Conservation (phyloP, 1,140 invertebrate species). For the Drepana arcuata region DNA sequence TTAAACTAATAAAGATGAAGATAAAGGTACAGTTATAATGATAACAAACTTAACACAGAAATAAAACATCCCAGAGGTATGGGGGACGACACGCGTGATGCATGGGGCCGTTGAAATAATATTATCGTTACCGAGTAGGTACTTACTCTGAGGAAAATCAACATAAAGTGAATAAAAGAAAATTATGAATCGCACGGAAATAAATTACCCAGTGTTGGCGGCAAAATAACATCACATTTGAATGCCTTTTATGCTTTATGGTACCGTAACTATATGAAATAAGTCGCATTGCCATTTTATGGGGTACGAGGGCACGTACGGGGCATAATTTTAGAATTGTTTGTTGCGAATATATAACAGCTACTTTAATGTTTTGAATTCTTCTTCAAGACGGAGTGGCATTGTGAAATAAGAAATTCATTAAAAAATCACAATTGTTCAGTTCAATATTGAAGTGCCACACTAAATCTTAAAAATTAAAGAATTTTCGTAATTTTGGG, state of each 20-base stretch:
- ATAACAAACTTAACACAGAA: slow-evolving; percentile 27
- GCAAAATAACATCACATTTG: slow-evolving; percentile 72
- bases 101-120: slow-evolving; percentile 69
- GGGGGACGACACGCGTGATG: slow-evolving; percentile 41
- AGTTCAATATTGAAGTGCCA: too few relatives aligned
- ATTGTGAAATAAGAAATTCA: too few relatives aligned
- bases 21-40: too few relatives aligned
- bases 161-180: slow-evolving; percentile 73
- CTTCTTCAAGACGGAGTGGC: too few relatives aligned
- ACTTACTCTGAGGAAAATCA: slow-evolving; percentile 68
- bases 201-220: slow-evolving; percentile 69
- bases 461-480: too few relatives aligned
- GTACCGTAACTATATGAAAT: slow-evolving; percentile 67
- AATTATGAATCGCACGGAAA: slow-evolving; percentile 70
- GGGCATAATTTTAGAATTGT: slow-evolving; percentile 57
- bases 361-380: too few relatives aligned
- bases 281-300: slow-evolving; percentile 60
- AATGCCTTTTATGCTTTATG: slow-evolving; percentile 72
- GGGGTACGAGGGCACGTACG: slow-evolving; percentile 61
- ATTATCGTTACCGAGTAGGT: slow-evolving; percentile 67
- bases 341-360: slow-evolving; percentile 24
- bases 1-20: too few relatives aligned
- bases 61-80: slow-evolving; percentile 43
- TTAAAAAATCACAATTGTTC: too few relatives aligned
- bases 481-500: too few relatives aligned